phyloP scores from a whole-genome alignment of 2,797 vertebrate species.

The Alfaro cultratus region DNA sequence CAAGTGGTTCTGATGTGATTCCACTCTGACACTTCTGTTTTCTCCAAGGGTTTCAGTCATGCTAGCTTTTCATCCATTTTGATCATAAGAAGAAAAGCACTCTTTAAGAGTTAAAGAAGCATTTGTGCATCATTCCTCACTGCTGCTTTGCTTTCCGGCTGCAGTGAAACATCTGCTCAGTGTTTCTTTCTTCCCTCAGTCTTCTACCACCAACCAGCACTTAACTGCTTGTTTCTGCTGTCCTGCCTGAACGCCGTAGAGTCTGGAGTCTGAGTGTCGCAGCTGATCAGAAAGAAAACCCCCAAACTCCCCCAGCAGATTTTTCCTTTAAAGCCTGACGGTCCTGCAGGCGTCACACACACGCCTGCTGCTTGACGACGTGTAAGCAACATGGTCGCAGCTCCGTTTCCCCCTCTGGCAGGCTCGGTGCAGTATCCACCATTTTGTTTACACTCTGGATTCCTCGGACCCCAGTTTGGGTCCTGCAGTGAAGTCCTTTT shows the following conservation, averaged over 20 bases:
- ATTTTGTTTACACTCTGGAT: slow-evolving; percentile 73
- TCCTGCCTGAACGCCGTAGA: background rate
- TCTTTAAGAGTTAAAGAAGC: background rate
- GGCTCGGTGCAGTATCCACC: slow-evolving; percentile 64
- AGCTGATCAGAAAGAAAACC: background rate
- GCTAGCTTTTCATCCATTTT: background rate
- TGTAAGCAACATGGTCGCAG: slow-evolving; percentile 60
- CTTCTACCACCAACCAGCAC: background rate
- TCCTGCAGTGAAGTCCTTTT: slow-evolving; percentile 55
- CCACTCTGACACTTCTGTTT: too few species aligned
- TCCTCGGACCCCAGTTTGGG: slow-evolving; percentile 55
- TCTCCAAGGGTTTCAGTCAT: background rate
- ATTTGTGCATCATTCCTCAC: background rate
- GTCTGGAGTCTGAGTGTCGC: background rate
- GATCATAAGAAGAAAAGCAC: background rate
- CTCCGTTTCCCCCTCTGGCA: slow-evolving; percentile 65
- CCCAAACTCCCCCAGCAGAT: slow-evolving; percentile 6
- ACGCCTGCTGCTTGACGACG: slow-evolving; percentile 29
- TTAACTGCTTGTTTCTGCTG: background rate
- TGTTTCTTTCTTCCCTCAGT: background rate
- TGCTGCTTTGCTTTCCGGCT: background rate
- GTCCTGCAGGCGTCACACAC: background rate
- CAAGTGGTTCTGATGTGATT: background rate
- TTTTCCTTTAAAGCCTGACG: slow-evolving; percentile 5
- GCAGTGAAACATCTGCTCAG: background rate